Evolutionary conservation across 2,797 vertebrate genomes (phyloP), one percentile per base, ranked within the genome.

Genomic region (Poecilia picta): DNA sequence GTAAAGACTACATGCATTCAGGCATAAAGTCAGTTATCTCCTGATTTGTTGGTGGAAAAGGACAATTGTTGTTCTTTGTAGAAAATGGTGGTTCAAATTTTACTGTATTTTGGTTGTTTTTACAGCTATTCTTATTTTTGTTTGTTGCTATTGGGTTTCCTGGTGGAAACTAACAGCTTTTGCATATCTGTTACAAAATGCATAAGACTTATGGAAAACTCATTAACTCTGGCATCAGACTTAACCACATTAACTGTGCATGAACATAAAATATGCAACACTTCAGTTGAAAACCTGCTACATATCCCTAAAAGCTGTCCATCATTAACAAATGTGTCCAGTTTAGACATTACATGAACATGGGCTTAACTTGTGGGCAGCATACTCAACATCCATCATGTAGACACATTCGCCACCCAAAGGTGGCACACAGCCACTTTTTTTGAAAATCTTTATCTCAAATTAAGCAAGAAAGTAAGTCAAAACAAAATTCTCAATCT

Each of bases 161-260:
- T 41, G 11, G 10, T 86, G 85, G 80, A 82, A 83, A 74, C 77
- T 25, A 72, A 74, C 81, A 80, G 78, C 80, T 77, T 72, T 77
- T 75, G 20, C 68, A 71, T 36, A 77, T 64, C 80, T 91, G 73
- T 78, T 91, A 78, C 78, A 91, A 91, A 91, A 90, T 93, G 81
- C 73, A 91, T 85, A 81, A 84, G 87, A 81, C 86, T 89, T 83
- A 46, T 87, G 77, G 84, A 89, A 90, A 83, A 75, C 77, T 77
- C 13, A 53, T 77, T 13, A 53, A 39, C 82, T 73, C 36, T 23
- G 75, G 66, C 78, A 74, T 73, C 53, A 75, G 39, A 51, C 83
- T 49, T 71, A 74, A 74, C 41, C 85, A 82, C 74, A 46, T 81
- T 81, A 84, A 85, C 64, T 80, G 68, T 83, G 68, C 77, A 45